phyloP scores from a whole-genome alignment of 2,888 invertebrate genomes.

The Amiota minor region DNA sequence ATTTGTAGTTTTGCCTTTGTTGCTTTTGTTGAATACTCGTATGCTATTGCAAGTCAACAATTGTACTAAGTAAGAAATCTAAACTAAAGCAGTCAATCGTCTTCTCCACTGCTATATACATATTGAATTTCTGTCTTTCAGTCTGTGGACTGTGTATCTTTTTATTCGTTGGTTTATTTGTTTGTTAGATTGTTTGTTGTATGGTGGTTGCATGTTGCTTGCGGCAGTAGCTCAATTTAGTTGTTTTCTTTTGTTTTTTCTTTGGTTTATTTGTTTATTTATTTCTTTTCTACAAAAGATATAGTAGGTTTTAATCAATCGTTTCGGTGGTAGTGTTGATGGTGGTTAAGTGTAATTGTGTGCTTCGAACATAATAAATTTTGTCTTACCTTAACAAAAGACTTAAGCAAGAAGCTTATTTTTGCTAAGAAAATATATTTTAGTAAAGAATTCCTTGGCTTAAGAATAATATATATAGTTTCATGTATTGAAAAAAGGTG shows the following conservation, averaged over 20 bases:
- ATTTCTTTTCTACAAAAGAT: too few relatives aligned
- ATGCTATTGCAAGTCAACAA: not conserved
- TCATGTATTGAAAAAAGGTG: too few relatives aligned
- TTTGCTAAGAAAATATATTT: not conserved
- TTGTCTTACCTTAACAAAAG: conserved; percentile 23
- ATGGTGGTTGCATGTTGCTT: not conserved
- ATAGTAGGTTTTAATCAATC: too few relatives aligned
- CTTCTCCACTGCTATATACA: too few relatives aligned
- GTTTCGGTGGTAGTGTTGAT: too few relatives aligned
- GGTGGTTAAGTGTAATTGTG: not conserved
- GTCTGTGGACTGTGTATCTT: too few relatives aligned
- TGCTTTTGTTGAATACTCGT: not conserved
- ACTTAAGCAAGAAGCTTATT: conserved; percentile 20
- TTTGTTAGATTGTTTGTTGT: not conserved
- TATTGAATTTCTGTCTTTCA: too few relatives aligned
- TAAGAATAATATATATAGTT: too few relatives aligned
- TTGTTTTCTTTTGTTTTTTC: conserved; percentile 2
- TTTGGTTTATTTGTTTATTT: not conserved
- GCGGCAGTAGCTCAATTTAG: conserved; percentile 17
- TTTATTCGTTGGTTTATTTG: not conserved
- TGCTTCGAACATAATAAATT: not conserved
- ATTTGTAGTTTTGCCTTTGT: conserved; percentile 27
- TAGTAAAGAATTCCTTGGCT: too few relatives aligned
- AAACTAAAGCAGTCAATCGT: conserved; percentile 21
- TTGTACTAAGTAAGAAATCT: conserved; percentile 25